phyloP scores from a whole-genome alignment of 2,113 vertebrate genomes.

The Poeciliopsis retropinna region DNA sequence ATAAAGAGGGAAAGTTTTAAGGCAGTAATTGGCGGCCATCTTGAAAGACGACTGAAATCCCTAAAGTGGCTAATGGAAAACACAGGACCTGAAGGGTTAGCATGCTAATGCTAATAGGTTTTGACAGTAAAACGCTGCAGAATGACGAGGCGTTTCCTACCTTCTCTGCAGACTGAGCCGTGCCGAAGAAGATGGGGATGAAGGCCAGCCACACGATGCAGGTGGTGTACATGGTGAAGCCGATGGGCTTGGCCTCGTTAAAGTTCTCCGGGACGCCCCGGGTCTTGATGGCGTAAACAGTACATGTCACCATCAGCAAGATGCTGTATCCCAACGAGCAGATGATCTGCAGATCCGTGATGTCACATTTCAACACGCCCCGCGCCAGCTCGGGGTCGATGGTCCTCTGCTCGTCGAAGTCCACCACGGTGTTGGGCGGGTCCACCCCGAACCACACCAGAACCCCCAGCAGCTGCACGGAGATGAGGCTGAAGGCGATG shows the following conservation, averaged over 20 bases:
- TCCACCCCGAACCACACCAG: constrained; percentile 95
- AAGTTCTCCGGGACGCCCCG: constrained; percentile 97
- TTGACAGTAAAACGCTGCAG: no score
- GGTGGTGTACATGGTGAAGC: constrained; percentile 98
- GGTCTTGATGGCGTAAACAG: constrained; percentile 98
- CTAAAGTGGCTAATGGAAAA: no score
- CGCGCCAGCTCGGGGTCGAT: constrained; percentile 88
- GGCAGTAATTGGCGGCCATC: no score
- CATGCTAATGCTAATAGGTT: no score
- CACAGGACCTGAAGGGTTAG: no score
- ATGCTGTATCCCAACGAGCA: constrained; percentile 97
- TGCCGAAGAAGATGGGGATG: constrained; percentile 98
- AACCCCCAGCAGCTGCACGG: constrained; percentile 92
- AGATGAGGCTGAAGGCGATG: constrained; percentile 93
- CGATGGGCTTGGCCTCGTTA: constrained; percentile 98
- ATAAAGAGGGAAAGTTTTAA: no score
- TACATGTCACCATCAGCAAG: constrained; percentile 97
- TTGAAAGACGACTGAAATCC: no score
- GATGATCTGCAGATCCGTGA: constrained; percentile 96
- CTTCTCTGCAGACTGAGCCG: constrained; percentile 96
- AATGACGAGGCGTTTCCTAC: constrained; percentile 74
- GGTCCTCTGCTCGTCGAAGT: constrained; percentile 94
- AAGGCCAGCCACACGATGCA: constrained; percentile 98
- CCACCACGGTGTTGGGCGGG: constrained; percentile 92
- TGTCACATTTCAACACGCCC: constrained; percentile 96